These are phyloP conservation scores for Lampris megalopsis DNA, from an alignment of 2,113 vertebrate species.

Conservation along the genomic window DNA sequence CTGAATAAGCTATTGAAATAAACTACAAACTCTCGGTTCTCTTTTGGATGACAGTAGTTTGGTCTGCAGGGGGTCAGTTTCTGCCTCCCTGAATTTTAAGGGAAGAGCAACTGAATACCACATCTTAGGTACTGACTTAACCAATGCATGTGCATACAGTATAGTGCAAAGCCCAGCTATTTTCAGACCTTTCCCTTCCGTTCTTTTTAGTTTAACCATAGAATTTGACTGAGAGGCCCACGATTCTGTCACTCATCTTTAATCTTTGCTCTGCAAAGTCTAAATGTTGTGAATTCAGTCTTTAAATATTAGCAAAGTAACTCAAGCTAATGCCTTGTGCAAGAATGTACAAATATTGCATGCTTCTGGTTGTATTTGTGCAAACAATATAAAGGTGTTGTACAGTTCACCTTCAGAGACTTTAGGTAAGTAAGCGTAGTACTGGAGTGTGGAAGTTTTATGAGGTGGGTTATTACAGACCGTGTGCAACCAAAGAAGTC, in stretches of 20 bases:
- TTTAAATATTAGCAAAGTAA: conserved; percentile 49
- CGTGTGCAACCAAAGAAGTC: conserved; percentile 36
- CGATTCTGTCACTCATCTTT: conserved; percentile 20
- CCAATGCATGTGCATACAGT: conserved; percentile 33
- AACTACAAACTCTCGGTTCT: not conserved
- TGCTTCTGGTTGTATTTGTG: conserved; percentile 44
- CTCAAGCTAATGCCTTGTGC: conserved; percentile 36
- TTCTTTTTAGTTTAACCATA: conserved; percentile 23
- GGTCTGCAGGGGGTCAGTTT: not conserved
- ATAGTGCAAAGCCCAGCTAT: conserved; percentile 30
- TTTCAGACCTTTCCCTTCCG: conserved; percentile 19
- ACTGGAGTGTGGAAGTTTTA: conserved; percentile 29
- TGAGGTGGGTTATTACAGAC: conserved; percentile 42
- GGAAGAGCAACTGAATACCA: not conserved
- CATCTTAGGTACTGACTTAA: conserved; percentile 1
- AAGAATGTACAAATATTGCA: conserved; percentile 56
- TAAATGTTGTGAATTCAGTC: conserved; percentile 23
- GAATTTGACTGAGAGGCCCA: conserved; percentile 22
- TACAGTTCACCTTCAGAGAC: conserved; percentile 40
- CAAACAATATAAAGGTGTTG: conserved; percentile 56
- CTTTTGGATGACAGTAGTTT: not conserved
- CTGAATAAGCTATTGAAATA: not conserved
- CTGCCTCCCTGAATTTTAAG: not conserved
- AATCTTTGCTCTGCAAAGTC: conserved; percentile 3
- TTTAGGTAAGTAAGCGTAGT: conserved; percentile 21